Conservation (phyloP, 2,113 vertebrate genomes). For the Chlorocebus sabaeus region DNA sequence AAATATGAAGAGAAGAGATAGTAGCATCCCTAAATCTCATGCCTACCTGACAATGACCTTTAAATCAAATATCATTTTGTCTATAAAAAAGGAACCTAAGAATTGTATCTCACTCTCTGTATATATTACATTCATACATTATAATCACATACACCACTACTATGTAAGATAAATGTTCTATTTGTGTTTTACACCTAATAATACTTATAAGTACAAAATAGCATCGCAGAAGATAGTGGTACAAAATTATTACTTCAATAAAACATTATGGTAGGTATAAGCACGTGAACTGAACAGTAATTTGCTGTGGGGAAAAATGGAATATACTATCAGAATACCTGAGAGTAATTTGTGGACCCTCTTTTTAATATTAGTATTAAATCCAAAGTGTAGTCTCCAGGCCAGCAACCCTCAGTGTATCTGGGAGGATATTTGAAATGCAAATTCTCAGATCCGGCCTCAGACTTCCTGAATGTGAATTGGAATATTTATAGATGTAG, state of each 20-base stretch:
- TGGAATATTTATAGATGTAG: background rate
- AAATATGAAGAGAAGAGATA: slow-evolving; percentile 24
- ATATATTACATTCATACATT: background rate
- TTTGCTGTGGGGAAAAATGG: background rate
- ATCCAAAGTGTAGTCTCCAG: background rate
- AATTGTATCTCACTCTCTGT: background rate
- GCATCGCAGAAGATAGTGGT: background rate
- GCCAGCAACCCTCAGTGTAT: background rate
- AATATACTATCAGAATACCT: background rate
- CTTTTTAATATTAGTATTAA: background rate
- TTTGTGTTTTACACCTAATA: background rate
- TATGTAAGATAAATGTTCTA: background rate
- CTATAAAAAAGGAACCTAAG: background rate
- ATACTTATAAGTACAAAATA: background rate
- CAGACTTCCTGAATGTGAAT: background rate
- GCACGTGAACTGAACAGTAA: background rate
- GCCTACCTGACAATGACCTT: background rate
- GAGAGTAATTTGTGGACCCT: background rate
- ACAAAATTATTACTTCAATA: slow-evolving; percentile 6
- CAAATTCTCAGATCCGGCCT: background rate
- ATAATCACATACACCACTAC: background rate
- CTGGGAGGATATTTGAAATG: background rate
- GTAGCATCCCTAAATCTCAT: slow-evolving; percentile 1
- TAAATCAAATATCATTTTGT: background rate
- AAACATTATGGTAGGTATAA: background rate